These are phyloP conservation scores for Diploptera punctata DNA, from an alignment of 2,888 invertebrate genomes.

Conservation along the genomic window DNA sequence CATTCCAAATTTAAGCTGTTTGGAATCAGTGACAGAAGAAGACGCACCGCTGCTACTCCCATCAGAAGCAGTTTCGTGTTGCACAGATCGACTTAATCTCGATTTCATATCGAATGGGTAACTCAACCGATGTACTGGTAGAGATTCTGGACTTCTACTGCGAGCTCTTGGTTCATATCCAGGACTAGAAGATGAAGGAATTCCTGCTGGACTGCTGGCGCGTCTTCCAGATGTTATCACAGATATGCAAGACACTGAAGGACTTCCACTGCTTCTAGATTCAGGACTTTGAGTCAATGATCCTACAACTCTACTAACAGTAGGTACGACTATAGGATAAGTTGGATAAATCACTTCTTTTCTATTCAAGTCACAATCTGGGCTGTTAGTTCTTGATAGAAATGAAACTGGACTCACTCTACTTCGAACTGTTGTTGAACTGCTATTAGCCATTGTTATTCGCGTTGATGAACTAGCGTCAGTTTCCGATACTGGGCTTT, in stretches of 20 bases:
- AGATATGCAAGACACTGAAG: neutral
- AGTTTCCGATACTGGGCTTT: no score
- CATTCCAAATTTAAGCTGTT: constrained; percentile 71
- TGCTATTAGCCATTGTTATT: no score
- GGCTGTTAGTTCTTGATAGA: neutral
- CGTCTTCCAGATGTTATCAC: neutral
- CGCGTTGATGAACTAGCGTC: no score
- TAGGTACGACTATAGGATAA: neutral
- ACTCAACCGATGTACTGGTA: neutral
- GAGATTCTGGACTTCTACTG: neutral
- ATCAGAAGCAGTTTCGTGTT: neutral
- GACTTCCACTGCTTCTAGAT: neutral
- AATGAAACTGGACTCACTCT: neutral
- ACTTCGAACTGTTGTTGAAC: neutral
- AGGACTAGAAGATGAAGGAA: neutral
- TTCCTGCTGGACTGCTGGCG: neutral
- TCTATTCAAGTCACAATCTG: neutral
- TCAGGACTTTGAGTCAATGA: neutral
- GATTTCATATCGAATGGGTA: neutral
- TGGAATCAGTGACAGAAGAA: neutral
- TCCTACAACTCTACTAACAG: neutral
- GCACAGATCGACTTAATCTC: neutral
- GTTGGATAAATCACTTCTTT: neutral
- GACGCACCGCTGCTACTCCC: neutral
- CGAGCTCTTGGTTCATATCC: no score